Evolutionary conservation across 2,888 invertebrate species (phyloP), one percentile per base, ranked within the genome.

Genomic region (Caradrina kadenii): DNA sequence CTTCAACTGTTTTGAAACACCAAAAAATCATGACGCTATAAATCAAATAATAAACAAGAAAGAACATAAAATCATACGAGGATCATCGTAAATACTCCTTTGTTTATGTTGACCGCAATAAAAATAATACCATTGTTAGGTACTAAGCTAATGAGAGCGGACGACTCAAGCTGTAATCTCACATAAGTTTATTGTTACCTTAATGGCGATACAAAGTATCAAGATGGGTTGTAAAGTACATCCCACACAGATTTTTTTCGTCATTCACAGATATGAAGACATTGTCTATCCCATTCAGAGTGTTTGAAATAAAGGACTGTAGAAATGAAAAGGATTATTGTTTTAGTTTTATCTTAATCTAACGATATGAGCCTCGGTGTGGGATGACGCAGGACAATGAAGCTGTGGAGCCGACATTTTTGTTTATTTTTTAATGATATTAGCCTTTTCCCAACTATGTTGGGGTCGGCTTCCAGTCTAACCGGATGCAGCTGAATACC

Each of bases 321-420:
- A 87, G 85, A 91, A 93, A 94, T 93, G 93, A 94, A 95, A 95
- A 95, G 93, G 94, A 95, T 94, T 94, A 96, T 95, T 96, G 96
- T 96, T 95, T 95, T 94, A 94, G 92, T 95, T 94, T 94, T 94
- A 95, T 95, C 94, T 94, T 90, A 94, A 94, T 94, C 94, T 93
- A 93, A 93, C 92, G 92, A 92, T 94, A 92, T 92, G 92, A 92
- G 89, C 88, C 89, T 86, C 88, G 88, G 86, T 86, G 90, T 89
- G 88, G 88, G 86, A 88, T 84, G 88, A 80, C 63, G 64, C 35
- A 39, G 83, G 75, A 88, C 84, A 90, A 70, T 35, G 58, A 79
- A 83, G 19, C 62, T 42, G 53, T 89, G 48, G 91, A 93, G 88
- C 53, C 21, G 63, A 7, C 17, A 17, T 48, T 50, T 50, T 61